phyloP scores from a whole-genome alignment of 2,888 invertebrate genomes.

The Aphelenchoides bicaudatus region DNA sequence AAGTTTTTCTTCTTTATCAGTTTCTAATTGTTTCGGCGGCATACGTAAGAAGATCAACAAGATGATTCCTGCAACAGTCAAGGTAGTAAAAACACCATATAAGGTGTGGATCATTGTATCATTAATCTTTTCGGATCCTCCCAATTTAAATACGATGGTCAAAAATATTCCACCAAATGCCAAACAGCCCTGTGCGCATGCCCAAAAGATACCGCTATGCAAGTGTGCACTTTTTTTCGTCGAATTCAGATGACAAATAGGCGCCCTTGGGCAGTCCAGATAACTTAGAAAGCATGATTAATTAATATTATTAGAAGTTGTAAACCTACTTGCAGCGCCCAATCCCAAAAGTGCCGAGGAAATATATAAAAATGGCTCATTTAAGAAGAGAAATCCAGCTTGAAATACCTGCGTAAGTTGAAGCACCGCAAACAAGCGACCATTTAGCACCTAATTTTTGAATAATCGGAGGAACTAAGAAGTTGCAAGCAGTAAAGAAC shows the following conservation, averaged over 20 bases:
- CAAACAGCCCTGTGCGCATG: slow-evolving; percentile 78
- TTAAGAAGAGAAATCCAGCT: slow-evolving; percentile 49
- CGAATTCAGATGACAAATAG: too few relatives aligned
- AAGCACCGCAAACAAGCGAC: slow-evolving; percentile 78
- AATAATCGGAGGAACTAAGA: slow-evolving; percentile 87
- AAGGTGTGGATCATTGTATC: slow-evolving; percentile 65
- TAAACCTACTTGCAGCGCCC: slow-evolving; percentile 39
- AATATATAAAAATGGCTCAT: slow-evolving; percentile 49
- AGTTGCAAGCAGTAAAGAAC: slow-evolving; percentile 83
- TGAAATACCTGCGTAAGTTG: slow-evolving; percentile 84
- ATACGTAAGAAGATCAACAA: slow-evolving; percentile 60
- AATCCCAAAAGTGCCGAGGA: slow-evolving; percentile 47
- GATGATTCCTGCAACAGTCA: slow-evolving; percentile 71
- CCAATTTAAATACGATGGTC: slow-evolving; percentile 73
- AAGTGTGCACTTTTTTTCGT: slow-evolving; percentile 79
- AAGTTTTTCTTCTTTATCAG: background rate
- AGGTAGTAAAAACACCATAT: slow-evolving; percentile 72
- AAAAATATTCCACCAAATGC: slow-evolving; percentile 92
- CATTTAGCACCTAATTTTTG: slow-evolving; percentile 79
- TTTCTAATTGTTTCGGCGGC: background rate
- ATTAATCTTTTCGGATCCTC: slow-evolving; percentile 57
- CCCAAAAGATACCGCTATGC: slow-evolving; percentile 95
- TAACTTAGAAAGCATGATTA: slow-evolving; percentile 64
- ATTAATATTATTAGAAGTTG: background rate
- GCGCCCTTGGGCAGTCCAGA: slow-evolving; percentile 96